Evolutionary conservation across 2,888 invertebrate species (phyloP), one percentile per base, ranked within the genome.

Genomic region (Ecliptopera silaceata): DNA sequence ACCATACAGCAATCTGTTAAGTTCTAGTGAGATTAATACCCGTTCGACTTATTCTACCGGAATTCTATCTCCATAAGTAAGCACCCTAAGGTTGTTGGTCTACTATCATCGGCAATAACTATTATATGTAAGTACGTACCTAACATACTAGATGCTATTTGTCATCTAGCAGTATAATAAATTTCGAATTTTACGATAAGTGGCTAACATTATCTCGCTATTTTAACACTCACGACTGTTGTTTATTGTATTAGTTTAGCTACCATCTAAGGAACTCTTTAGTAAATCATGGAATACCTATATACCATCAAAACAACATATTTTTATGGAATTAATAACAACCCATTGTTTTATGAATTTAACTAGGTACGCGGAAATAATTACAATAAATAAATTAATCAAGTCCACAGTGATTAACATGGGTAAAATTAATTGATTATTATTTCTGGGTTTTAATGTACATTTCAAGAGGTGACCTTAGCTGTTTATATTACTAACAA

Each of bases 51-150:
- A 8, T 26, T 26, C 8, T 2, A 26, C 26, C 26, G 26, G 3
- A 4, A 6, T 26, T 26, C 6, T 26, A 26, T 26, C 26, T 26
- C 26, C 26, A 8, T 26, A 26, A 8, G 26, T 8, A 26, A 26
- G 26, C 26, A 26, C 6, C 43, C 51, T 43, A 52, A 43, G 47
- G 56, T 32, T 34, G 12, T 43, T 57, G 51, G 51, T 56, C 36
- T 47, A 52, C 13, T 34, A 26, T 6, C 39, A 47, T 36, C 17
- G 4, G 17, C 29, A 47, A 22, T 22, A 41, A 34, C 15, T 56
- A 31, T 54, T 49, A 36, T 56, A 13, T 45, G 22, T 45, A 42
- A n/a, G 10, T 46, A 50, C 17, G 11, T 29, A 45, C 5, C 29
- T 43, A 43, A 47, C 46, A 4, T 36, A 43, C 36, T 42, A 12